These are phyloP conservation scores for Torymus aiolomorphi DNA, from an alignment of 2,888 invertebrate species.

Conservation along the genomic window DNA sequence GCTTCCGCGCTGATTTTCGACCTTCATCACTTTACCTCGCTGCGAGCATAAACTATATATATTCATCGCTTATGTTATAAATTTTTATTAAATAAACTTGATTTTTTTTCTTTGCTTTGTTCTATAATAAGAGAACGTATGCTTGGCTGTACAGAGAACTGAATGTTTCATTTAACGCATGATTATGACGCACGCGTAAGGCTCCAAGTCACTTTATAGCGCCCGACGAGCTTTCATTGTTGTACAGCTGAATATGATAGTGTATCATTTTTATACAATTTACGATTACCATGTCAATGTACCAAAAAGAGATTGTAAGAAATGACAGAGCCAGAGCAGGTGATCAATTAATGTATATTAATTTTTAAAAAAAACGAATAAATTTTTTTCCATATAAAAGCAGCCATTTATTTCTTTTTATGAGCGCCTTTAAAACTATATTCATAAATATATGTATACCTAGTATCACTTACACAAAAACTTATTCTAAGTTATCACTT, in stretches of 20 bases:
- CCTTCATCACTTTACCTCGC: constrained; percentile 27
- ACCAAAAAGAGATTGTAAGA: constrained; percentile 54
- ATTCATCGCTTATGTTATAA: constrained; percentile 31
- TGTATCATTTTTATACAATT: constrained; percentile 57
- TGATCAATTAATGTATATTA: constrained; percentile 53
- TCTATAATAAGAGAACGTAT: constrained; percentile 28
- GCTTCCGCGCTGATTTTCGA: constrained; percentile 43
- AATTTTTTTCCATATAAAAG: constrained; percentile 56
- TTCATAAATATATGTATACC: constrained; percentile 22
- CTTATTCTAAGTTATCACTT: constrained; percentile 41
- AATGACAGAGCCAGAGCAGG: constrained; percentile 40
- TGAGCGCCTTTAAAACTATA: constrained; percentile 36
- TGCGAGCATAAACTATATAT: constrained; percentile 38
- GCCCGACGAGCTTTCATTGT: constrained; percentile 52
- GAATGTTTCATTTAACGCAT: constrained; percentile 47
- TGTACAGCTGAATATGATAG: constrained; percentile 55
- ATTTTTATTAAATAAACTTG: constrained; percentile 43
- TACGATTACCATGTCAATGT: constrained; percentile 45
- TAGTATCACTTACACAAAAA: constrained; percentile 43
- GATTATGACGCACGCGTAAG: constrained; percentile 40
- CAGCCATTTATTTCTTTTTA: constrained; percentile 50
- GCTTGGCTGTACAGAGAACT: constrained; percentile 54
- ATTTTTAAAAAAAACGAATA: constrained; percentile 54
- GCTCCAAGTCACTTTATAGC: constrained; percentile 38
- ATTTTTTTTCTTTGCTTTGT: constrained; percentile 37